A percentile compares a stretch with the other conserved stretches of the same genome.
phyloP scores from a whole-genome alignment of 1,140 invertebrate species.

The Ganaspis sp. region DNA sequence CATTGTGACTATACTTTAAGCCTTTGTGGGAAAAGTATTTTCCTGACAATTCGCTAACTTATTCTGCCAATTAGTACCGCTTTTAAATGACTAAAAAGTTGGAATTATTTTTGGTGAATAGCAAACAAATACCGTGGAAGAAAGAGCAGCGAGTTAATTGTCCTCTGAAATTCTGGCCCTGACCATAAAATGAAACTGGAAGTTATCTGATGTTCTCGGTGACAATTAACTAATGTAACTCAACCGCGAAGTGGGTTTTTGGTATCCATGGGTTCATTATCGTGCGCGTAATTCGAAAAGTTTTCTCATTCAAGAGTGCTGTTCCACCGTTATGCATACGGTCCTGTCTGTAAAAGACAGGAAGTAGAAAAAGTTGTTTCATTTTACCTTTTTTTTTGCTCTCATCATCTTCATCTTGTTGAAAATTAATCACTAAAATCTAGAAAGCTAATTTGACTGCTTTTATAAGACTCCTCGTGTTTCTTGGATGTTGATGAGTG shows the following conservation, averaged over 20 bases:
- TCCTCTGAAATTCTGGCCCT: background rate
- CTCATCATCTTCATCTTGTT: background rate
- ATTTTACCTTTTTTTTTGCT: background rate
- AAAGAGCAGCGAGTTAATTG: constrained; percentile 18
- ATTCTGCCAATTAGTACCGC: too few relatives aligned
- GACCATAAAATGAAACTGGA: constrained; percentile 1
- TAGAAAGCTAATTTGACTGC: background rate
- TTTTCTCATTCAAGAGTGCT: constrained; percentile 28
- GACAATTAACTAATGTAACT: constrained; percentile 29
- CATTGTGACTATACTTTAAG: too few relatives aligned
- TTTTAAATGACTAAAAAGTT: too few relatives aligned
- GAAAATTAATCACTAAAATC: constrained; percentile 3
- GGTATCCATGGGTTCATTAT: constrained; percentile 28
- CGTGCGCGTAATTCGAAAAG: constrained; percentile 18
- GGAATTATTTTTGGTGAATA: too few relatives aligned
- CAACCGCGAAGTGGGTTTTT: constrained; percentile 1
- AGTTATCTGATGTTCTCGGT: constrained; percentile 7
- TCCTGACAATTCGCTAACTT: too few relatives aligned
- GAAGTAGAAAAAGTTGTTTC: background rate
- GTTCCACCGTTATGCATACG: constrained; percentile 2
- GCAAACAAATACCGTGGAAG: background rate
- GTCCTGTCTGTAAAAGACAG: constrained; percentile 11
- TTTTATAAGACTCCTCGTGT: background rate
- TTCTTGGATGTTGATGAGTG: constrained; percentile 48
- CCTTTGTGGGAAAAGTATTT: too few relatives aligned